Conservation (phyloP, 2,113 vertebrate genomes). For the Pavo muticus region DNA sequence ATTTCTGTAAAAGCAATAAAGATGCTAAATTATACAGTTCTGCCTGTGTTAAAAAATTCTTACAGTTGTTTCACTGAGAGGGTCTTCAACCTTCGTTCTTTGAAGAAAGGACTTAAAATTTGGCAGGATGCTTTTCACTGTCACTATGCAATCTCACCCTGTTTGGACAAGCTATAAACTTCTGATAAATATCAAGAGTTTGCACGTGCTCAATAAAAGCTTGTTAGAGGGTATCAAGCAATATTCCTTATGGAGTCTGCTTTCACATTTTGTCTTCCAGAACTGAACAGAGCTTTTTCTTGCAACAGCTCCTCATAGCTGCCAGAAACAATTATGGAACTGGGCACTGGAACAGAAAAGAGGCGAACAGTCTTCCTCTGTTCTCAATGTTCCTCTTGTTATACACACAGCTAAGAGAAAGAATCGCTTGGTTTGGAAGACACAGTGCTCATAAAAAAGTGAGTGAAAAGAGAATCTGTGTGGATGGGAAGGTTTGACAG, state of each 20-base stretch:
- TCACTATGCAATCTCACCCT: background rate
- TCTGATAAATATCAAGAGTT: slow-evolving; percentile 33
- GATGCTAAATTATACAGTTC: background rate
- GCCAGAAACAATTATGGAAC: slow-evolving; percentile 66
- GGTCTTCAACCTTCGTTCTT: background rate
- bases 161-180: slow-evolving; percentile 9
- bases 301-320: slow-evolving; percentile 56
- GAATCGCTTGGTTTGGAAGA: slow-evolving; percentile 42
- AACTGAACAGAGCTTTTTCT: slow-evolving; percentile 52
- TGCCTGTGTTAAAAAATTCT: background rate
- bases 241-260: slow-evolving; percentile 8
- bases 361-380: slow-evolving; percentile 49
- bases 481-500: background rate
- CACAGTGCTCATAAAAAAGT: background rate
- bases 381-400: slow-evolving; percentile 55
- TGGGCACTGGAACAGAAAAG: slow-evolving; percentile 62
- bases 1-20: background rate
- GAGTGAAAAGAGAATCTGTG: background rate
- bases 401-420: slow-evolving; percentile 2
- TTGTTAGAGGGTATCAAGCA: slow-evolving; percentile 27
- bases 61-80: background rate
- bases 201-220: slow-evolving; percentile 7
- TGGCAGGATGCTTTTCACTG: background rate
- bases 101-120: background rate
- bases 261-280: slow-evolving; percentile 52